phyloP scores from a whole-genome alignment of 2,888 invertebrate species.

The Thera obeliscata region DNA sequence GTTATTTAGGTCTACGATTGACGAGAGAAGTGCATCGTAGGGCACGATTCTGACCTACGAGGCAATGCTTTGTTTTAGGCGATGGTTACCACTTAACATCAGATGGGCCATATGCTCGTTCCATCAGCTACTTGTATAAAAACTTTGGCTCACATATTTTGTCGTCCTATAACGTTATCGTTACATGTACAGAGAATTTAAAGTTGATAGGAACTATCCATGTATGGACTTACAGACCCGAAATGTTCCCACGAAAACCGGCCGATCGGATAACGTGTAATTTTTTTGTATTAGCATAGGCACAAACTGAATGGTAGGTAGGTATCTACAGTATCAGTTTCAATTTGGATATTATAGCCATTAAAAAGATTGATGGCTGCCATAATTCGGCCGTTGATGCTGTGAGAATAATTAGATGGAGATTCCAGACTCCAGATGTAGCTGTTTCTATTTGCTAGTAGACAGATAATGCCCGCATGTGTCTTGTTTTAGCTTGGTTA shows the following conservation, averaged over 20 bases:
- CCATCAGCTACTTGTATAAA: too few species aligned
- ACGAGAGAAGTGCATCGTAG: too few species aligned
- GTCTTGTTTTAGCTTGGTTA: not conserved
- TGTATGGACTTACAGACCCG: constrained; percentile 51
- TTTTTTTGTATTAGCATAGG: constrained; percentile 49
- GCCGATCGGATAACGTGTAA: constrained; percentile 51
- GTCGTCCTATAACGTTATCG: too few species aligned
- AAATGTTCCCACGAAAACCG: constrained; percentile 64
- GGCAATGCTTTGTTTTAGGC: too few species aligned
- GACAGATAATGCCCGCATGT: constrained; percentile 8
- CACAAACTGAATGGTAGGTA: constrained; percentile 27
- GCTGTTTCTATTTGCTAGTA: constrained; percentile 16
- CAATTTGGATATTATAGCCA: constrained; percentile 22
- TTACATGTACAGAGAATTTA: constrained; percentile 48
- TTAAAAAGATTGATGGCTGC: constrained; percentile 27
- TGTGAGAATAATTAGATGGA: constrained; percentile 21
- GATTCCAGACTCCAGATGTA: constrained; percentile 15
- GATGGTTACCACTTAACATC: too few species aligned
- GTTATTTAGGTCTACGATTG: too few species aligned
- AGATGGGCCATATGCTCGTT: too few species aligned
- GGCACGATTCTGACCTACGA: too few species aligned
- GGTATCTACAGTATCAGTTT: constrained; percentile 24
- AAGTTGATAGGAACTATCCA: constrained; percentile 44
- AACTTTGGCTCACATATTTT: constrained; percentile 20
- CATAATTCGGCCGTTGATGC: constrained; percentile 16